phyloP scores from a whole-genome alignment of 35 echinoderm and acorn worm species.

The Apostichopus japonicus region DNA sequence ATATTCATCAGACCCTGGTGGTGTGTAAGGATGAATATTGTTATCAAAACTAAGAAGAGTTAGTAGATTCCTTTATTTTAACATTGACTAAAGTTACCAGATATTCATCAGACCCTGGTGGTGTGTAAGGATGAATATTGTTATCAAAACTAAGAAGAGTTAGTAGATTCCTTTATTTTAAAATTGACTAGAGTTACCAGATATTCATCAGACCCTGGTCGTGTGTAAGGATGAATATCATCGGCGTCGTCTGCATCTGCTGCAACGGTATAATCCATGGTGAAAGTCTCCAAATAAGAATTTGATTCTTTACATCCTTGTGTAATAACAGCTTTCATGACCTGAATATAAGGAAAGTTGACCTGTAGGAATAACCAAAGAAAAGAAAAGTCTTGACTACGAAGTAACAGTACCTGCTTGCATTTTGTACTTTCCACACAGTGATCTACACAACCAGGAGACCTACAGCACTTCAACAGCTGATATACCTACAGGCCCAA shows the following conservation, averaged over 20 bases:
- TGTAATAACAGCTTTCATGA: constrained; percentile 46
- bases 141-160: too few species aligned
- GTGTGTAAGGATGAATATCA: neutral
- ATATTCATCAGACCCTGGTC: neutral
- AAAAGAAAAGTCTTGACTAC: neutral
- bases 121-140: neutral
- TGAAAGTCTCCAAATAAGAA: neutral
- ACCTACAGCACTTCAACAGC: too few species aligned
- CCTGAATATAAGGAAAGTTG: neutral
- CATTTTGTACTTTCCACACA: too few species aligned
- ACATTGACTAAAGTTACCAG: too few species aligned
- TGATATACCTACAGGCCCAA: too few species aligned
- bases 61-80: too few species aligned
- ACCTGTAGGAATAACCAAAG: constrained; percentile 8
- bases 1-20: neutral
- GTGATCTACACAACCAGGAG: too few species aligned
- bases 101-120: neutral
- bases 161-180: too few species aligned
- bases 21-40: neutral
- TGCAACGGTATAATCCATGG: neutral
- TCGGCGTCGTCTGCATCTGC: neutral
- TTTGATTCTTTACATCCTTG: constrained; percentile 53
- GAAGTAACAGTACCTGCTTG: too few species aligned
- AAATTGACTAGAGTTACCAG: neutral
- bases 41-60: neutral